Conservation (phyloP, 2,113 vertebrate species). For the Microtus pennsylvanicus region DNA sequence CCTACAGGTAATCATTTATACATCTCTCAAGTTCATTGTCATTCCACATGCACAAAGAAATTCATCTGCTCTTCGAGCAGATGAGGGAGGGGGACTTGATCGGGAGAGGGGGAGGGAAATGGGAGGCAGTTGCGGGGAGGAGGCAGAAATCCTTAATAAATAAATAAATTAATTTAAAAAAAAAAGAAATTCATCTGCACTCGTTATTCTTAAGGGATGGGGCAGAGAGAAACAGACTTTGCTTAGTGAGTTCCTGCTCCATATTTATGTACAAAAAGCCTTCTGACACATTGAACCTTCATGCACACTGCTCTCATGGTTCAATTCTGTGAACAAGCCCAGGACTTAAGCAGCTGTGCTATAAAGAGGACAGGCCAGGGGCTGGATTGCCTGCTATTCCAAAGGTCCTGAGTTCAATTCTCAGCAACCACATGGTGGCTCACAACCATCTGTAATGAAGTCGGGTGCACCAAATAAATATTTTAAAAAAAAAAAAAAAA, state of each 20-base stretch:
- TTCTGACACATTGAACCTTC: slow-evolving; percentile 20
- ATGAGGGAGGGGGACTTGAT: no score
- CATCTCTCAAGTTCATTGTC: slow-evolving; percentile 48
- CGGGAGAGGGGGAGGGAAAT: no score
- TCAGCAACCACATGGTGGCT: no score
- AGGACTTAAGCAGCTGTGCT: neutral
- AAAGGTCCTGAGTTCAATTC: no score
- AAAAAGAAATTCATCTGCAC: slow-evolving; percentile 17
- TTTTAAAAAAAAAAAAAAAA: no score
- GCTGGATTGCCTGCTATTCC: no score
- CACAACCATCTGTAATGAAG: no score
- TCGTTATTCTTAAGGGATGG: neutral
- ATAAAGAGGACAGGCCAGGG: neutral
- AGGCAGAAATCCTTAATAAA: no score
- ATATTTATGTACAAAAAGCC: neutral
- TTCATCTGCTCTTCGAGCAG: neutral
- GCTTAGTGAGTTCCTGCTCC: neutral
- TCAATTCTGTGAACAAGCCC: neutral
- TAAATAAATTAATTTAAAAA: no score
- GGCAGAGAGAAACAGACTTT: neutral
- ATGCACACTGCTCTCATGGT: neutral
- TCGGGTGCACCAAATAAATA: no score
- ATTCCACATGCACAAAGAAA: slow-evolving; percentile 25
- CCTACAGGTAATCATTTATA: slow-evolving; percentile 92
- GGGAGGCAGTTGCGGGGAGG: no score